Conservation (phyloP, 92 coral and sea anemone species). For the Phymanthus crucifer region DNA sequence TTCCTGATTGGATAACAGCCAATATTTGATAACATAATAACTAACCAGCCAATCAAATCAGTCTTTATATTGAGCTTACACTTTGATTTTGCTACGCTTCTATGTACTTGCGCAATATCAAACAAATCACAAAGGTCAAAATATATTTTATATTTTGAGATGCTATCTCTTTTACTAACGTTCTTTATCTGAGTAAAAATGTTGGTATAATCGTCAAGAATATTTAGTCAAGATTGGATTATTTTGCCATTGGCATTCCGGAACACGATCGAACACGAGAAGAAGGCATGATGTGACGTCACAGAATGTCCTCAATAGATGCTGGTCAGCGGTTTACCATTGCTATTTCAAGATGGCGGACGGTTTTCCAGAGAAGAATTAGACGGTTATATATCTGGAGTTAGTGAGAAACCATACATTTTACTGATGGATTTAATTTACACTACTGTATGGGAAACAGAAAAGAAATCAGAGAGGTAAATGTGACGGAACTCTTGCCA, state of each 20-base stretch:
- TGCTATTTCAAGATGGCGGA: neutral
- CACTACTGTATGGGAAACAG: conserved; percentile 69
- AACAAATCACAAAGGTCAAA: neutral
- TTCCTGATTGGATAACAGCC: conserved; percentile 28
- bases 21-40: neutral
- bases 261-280: neutral
- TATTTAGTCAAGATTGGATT: neutral
- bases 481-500: neutral
- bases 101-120: neutral
- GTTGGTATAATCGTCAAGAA: neutral
- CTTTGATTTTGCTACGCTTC: neutral
- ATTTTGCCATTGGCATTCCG: neutral
- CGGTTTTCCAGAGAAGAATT: neutral
- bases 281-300: conserved; percentile 6
- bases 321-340: conserved; percentile 10
- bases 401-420: neutral
- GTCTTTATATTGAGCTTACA: conserved; percentile 1
- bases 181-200: neutral
- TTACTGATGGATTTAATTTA: conserved; percentile 69
- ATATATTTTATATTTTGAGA: neutral
- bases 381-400: neutral
- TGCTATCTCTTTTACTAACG: neutral
- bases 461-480: conserved; percentile 65
- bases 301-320: neutral
- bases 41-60: conserved; percentile 14